phyloP scores from a whole-genome alignment of 1,140 invertebrate genomes.

The Odontomachus brunneus region DNA sequence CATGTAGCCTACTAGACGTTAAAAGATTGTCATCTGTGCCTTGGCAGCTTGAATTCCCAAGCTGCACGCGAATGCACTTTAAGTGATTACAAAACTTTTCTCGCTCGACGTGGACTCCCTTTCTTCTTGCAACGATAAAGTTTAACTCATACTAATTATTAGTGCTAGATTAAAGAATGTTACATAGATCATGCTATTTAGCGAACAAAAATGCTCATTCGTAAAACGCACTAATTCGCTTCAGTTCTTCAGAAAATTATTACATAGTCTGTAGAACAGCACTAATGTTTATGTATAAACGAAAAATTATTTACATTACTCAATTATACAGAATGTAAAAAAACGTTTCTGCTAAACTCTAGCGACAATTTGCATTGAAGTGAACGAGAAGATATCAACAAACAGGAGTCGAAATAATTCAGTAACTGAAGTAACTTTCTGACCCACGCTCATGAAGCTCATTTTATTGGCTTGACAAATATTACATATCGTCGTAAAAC shows the following conservation, averaged over 20 bases:
- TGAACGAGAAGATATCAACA: too few relatives aligned
- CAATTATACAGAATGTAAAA: not conserved
- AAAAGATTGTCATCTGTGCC: conserved; percentile 66
- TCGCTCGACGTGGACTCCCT: conserved; percentile 31
- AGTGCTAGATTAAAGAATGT: conserved; percentile 51
- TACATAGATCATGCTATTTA: conserved; percentile 58
- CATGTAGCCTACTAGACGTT: conserved; percentile 50
- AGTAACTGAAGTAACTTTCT: too few relatives aligned
- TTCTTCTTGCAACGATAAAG: conserved; percentile 49
- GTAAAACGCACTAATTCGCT: conserved; percentile 14
- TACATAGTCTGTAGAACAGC: not conserved
- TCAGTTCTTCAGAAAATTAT: not conserved
- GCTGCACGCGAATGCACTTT: conserved; percentile 70
- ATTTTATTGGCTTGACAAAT: too few relatives aligned
- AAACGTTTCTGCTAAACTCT: too few relatives aligned
- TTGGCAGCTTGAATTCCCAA: conserved; percentile 66
- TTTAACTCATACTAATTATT: conserved; percentile 69
- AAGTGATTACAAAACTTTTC: conserved; percentile 72
- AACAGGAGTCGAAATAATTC: too few relatives aligned
- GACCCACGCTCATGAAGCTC: too few relatives aligned
- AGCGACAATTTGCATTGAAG: too few relatives aligned
- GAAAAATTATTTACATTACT: not conserved
- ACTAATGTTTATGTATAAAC: not conserved
- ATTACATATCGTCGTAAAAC: not conserved
- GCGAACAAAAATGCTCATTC: conserved; percentile 8